Conservation (phyloP, 2,888 invertebrate genomes). For the Drosophila kuntzei region DNA sequence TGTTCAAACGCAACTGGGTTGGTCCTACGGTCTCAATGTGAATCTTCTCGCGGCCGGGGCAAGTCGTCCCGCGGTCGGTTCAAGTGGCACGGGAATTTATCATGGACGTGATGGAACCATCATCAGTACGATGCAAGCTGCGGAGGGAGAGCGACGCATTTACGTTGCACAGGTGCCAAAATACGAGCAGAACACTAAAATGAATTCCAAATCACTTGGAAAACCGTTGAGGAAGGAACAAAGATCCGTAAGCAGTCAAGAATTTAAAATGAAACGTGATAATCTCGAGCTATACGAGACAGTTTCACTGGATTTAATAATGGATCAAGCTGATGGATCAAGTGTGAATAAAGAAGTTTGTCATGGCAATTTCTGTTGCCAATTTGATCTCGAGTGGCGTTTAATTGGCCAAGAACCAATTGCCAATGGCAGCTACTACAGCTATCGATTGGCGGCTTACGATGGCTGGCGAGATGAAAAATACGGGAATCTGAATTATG, state of each 20-base stretch:
- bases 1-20: constrained; percentile 89
- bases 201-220: background rate
- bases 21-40: constrained; percentile 89
- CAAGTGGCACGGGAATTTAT: constrained; percentile 92
- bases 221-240: background rate
- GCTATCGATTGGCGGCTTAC: constrained; percentile 85
- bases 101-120: constrained; percentile 85
- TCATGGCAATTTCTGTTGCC: constrained; percentile 72
- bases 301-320: constrained; percentile 25
- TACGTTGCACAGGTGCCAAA: constrained; percentile 79
- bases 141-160: constrained; percentile 66
- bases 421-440: constrained; percentile 60
- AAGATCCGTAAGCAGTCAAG: background rate
- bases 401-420: background rate
- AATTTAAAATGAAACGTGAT: constrained; percentile 73
- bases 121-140: constrained; percentile 64
- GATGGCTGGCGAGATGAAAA: constrained; percentile 85
- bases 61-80: constrained; percentile 88
- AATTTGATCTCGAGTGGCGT: constrained; percentile 68
- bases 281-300: constrained; percentile 63
- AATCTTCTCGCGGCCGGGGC: constrained; percentile 91
- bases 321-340: background rate
- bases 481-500: constrained; percentile 82
- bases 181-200: constrained; percentile 5
- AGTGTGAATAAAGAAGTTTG: constrained; percentile 39